phyloP scores from a whole-genome alignment of 2,113 vertebrate species.

The Indicator indicator region DNA sequence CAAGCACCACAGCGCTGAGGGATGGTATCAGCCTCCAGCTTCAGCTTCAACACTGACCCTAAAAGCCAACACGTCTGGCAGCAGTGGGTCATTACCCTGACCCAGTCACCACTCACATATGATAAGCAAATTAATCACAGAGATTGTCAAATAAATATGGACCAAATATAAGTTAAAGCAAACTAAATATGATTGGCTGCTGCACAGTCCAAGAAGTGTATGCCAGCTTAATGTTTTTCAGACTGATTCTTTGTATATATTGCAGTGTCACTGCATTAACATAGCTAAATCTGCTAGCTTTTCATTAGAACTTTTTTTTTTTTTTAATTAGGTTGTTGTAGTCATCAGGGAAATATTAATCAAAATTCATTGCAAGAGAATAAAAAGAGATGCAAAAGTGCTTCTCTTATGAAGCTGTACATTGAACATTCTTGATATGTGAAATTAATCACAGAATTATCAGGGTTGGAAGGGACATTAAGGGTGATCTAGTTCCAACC shows the following conservation, averaged over 20 bases:
- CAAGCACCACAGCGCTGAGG: accelerated
- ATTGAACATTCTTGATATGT: background rate
- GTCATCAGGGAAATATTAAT: background rate
- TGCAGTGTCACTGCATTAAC: background rate
- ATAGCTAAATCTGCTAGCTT: background rate
- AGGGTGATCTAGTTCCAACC: no score
- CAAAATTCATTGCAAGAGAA: background rate
- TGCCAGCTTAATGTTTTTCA: background rate
- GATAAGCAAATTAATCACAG: background rate
- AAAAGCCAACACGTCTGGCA: no score
- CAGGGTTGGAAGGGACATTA: no score
- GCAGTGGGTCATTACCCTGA: background rate
- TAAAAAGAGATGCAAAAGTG: background rate
- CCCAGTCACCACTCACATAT: background rate
- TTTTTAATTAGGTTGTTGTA: background rate
- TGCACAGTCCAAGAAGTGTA: background rate
- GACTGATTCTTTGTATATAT: background rate
- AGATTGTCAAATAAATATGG: background rate
- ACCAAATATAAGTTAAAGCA: background rate
- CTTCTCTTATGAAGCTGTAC: background rate
- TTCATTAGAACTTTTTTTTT: background rate
- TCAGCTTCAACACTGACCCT: background rate
- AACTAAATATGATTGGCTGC: background rate
- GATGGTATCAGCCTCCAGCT: background rate
- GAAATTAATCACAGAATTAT: background rate